These are phyloP conservation scores for Mesoclemmys tuberculata DNA, from an alignment of 2,113 vertebrate species.

Conservation along the genomic window DNA sequence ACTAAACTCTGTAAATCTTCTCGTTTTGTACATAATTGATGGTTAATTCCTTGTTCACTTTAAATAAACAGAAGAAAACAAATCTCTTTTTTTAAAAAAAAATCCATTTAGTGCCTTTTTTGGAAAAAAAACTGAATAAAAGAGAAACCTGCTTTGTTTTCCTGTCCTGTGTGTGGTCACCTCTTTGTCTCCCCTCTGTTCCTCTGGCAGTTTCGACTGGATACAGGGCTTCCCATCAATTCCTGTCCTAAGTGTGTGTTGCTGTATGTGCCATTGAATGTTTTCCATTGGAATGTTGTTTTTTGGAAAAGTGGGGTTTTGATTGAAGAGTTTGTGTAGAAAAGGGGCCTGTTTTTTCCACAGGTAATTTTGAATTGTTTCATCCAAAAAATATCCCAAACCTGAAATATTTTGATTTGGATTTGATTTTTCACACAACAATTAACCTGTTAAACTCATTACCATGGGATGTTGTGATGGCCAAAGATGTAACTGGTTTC, in stretches of 20 bases:
- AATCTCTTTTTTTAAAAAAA: neutral
- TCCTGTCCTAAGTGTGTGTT: neutral
- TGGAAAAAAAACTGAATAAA: neutral
- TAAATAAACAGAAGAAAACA: conserved; percentile 70
- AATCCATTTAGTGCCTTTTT: conserved; percentile 17
- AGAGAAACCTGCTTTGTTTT: neutral
- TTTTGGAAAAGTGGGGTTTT: neutral
- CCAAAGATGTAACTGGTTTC: neutral
- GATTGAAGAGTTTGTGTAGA: neutral
- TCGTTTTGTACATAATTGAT: conserved; percentile 69
- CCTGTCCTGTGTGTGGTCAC: neutral
- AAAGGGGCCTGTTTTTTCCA: neutral
- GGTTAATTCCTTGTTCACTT: conserved; percentile 67
- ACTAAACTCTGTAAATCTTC: neutral
- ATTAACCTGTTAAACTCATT: neutral
- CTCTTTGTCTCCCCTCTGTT: neutral
- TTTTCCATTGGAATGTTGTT: neutral
- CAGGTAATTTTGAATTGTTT: neutral
- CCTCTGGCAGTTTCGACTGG: neutral
- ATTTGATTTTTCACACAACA: neutral
- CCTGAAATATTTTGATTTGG: neutral
- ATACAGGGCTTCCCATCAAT: neutral
- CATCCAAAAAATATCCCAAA: neutral
- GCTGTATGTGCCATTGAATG: neutral
- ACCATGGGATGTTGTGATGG: neutral